These are phyloP conservation scores for Sarcophaga variegata DNA, from an alignment of 2,888 invertebrate species.

Conservation along the genomic window DNA sequence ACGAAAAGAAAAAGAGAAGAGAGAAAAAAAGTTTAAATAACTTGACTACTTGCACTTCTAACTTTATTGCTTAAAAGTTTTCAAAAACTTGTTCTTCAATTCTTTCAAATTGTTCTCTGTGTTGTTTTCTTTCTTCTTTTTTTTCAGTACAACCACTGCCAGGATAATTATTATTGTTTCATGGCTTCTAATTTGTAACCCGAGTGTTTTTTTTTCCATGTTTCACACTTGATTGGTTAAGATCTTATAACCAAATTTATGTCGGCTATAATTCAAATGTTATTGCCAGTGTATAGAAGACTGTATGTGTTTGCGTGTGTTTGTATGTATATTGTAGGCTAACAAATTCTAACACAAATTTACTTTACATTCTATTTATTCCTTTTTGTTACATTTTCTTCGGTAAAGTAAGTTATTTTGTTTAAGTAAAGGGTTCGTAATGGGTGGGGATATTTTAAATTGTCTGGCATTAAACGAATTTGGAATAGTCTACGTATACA, in stretches of 20 bases:
- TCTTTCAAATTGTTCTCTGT: constrained; percentile 39
- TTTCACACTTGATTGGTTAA: constrained; percentile 77
- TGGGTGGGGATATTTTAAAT: not conserved
- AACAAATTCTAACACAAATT: constrained; percentile 58
- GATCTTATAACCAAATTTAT: constrained; percentile 66
- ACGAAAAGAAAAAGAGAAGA: not conserved
- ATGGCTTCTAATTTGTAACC: constrained; percentile 54
- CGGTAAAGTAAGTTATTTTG: constrained; percentile 6
- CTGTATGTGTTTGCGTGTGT: constrained; percentile 16
- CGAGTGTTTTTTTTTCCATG: constrained; percentile 47
- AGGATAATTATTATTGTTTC: constrained; percentile 44
- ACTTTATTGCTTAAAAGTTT: constrained; percentile 53
- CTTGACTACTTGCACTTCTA: constrained; percentile 56
- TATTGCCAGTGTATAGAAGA: not conserved
- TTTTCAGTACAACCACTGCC: no score
- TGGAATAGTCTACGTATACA: not conserved
- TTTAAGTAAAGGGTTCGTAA: not conserved
- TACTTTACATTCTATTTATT: constrained; percentile 41
- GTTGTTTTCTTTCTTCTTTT: constrained; percentile 21
- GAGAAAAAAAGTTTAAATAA: constrained; percentile 60
- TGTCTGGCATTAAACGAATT: not conserved
- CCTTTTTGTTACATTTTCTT: constrained; percentile 4
- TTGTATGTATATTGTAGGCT: constrained; percentile 41
- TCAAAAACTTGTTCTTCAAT: constrained; percentile 43
- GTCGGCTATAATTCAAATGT: not conserved